Evolutionary conservation across 1,140 invertebrate genomes (phyloP).

Genomic region (Nymphalis io): DNA sequence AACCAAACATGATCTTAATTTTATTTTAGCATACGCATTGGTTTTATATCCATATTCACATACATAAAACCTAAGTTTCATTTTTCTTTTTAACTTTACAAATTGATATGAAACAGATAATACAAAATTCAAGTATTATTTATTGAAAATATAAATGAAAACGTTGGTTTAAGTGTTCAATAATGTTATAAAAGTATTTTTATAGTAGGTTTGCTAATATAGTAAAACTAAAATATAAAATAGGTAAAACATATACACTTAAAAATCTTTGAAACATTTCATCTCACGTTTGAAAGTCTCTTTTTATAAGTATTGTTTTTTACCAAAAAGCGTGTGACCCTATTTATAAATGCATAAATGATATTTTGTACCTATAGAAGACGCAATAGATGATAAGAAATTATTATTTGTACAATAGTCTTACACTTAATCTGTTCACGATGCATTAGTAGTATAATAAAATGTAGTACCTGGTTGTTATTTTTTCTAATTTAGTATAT

Average conservation of each 20-base stretch:
- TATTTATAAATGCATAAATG: neutral
- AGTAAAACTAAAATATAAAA: neutral
- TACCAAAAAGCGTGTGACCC: neutral
- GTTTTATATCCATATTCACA: neutral
- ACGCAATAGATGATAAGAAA: neutral
- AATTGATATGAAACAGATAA: neutral
- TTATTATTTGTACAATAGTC: neutral
- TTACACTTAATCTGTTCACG: neutral
- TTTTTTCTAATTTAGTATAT: neutral
- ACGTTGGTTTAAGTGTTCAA: neutral
- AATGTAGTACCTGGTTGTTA: conserved; percentile 15
- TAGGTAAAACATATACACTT: neutral
- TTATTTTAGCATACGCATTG: too few species aligned
- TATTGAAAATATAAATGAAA: neutral
- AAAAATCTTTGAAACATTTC: neutral
- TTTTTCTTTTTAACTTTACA: neutral
- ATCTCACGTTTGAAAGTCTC: neutral
- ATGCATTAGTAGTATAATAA: conserved; percentile 14
- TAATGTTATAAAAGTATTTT: conserved; percentile 1
- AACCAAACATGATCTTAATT: too few species aligned
- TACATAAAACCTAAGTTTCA: neutral
- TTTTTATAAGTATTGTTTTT: neutral
- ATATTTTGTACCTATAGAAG: neutral
- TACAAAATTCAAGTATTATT: neutral
- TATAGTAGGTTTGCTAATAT: neutral